phyloP scores from a whole-genome alignment of 2,113 vertebrate genomes.

The Macroglossus sobrinus region DNA sequence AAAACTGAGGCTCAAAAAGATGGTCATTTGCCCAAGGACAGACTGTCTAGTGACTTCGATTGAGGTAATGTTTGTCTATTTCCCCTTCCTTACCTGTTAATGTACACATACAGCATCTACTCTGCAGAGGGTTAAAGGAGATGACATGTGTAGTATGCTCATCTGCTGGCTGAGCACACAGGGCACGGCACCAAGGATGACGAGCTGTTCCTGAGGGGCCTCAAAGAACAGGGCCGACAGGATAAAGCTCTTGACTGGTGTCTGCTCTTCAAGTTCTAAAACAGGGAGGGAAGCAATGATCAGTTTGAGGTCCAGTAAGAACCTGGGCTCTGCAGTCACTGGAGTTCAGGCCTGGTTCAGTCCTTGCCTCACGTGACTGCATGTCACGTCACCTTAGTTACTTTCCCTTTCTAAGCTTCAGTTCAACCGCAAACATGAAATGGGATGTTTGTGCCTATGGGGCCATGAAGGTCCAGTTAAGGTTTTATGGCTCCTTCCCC shows the following conservation, averaged over 20 bases:
- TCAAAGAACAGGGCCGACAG: background rate
- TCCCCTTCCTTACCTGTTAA: background rate
- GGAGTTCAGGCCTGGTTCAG: background rate
- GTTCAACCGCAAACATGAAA: background rate
- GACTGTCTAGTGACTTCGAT: no score
- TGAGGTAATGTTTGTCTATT: fast-evolving
- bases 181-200: no score
- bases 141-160: fast-evolving
- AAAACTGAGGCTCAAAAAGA: background rate
- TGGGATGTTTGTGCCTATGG: fast-evolving
- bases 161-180: background rate
- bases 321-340: background rate
- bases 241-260: background rate
- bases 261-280: background rate
- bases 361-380: background rate
- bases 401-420: background rate
- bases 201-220: background rate
- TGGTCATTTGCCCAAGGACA: background rate
- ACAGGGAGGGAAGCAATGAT: background rate
- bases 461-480: background rate
- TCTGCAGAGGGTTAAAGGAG: background rate
- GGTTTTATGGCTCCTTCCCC: background rate
- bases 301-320: background rate
- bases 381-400: background rate
- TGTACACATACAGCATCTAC: background rate